Evolutionary conservation across 2,888 invertebrate species (phyloP), one percentile per base, ranked within the genome.

Genomic region (Callyntrura sp.): DNA sequence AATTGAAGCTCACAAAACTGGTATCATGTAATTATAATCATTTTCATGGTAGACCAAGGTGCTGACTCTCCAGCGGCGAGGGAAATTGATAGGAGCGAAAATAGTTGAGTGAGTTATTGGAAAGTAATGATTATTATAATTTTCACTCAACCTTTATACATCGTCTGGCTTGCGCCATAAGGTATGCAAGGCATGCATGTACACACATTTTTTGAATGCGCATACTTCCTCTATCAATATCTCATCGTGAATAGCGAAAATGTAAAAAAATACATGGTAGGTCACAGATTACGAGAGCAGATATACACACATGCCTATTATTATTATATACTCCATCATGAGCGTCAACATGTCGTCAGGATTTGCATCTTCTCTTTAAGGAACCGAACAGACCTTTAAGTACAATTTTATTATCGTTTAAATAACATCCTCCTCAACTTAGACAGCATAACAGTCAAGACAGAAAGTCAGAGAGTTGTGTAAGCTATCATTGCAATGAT

Each of bases 91-190:
- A 81, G 81, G 79, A 14, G 48, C 6, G 12, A 3, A 86, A 60
- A 68, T 81, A 51, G 65, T 51, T 85, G 55, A 62, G 89, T 79
- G 79, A 84, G 20, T 60, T 78, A 89, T 89, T 62, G 84, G 45
- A 83, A 78, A 84, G 43, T 70, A 65, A 84, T 84, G 82, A 89
- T 89, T 85, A 79, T 51, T 65, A 48, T 89, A 78, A 89, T 89
- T 82, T 88, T 88, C 73, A 88, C 76, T 82, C 51, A 81, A 76
- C 60, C 76, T 20, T 14, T 25, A 78, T 78, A 35, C 51, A 65
- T 79, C 65, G 62, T 70, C 23, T 20, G 11, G 68, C 55, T 78
- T 78, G 86, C 48, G 86, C 79, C 76, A 51, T 55, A 17, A n/a
- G 35, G 35, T 35, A 35, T 35, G 35, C 25, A 35, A 23, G 23